Evolutionary conservation across 35 echinoderm and acorn worm species (phyloP), one percentile per base, ranked within the genome.

Genomic region (Hemicentrotus pulcherrimus): DNA sequence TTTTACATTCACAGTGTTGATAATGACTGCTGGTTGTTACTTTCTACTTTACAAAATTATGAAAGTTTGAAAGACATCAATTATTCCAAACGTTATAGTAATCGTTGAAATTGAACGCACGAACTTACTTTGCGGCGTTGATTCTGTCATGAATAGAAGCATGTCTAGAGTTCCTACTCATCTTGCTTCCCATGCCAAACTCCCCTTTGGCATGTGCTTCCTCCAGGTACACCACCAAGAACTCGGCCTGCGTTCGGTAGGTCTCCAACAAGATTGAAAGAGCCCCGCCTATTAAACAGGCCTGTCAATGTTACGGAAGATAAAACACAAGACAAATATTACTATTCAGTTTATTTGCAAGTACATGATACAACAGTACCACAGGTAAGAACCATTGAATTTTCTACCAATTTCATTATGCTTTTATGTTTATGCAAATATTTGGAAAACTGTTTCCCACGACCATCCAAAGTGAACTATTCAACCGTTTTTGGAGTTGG

Each of bases 181-280:
- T 18, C 46, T 58, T 47, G 30, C 46, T 47, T 33, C 91, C 91
- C 91, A 93, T 47, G 4, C 91, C 91, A 93, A 93, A 93, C 22
- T 50, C 91, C 46, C 91, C 91, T 28, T 93, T 93, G 48, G 91
- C 91, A 47, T 93, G 91, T 0, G 91, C 91, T 46, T 93, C 91
- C 91, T 93, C 91, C 15, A 93, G 10, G 91, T 93, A 93, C 4
- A 93, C 91, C n/a, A 93, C 91, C 14, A 93, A 31, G n/a, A 93
- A 93, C 46, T 93, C 91, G 45, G 91, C 91, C 91, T 93, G 91
- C 13, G 32, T 93, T 93, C 91, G 91, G 91, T 48, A 93, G 12
- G 10, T 47, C 91, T 93, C 91, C 30, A 58, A 4, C 45, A 93
- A 47, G 16, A 30, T 46, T 4, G 91, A 47, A 11, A 93, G 91